Evolutionary conservation across 2,888 invertebrate genomes (phyloP), one percentile per base, ranked within the genome.

Genomic region (Anticlea derivata): DNA sequence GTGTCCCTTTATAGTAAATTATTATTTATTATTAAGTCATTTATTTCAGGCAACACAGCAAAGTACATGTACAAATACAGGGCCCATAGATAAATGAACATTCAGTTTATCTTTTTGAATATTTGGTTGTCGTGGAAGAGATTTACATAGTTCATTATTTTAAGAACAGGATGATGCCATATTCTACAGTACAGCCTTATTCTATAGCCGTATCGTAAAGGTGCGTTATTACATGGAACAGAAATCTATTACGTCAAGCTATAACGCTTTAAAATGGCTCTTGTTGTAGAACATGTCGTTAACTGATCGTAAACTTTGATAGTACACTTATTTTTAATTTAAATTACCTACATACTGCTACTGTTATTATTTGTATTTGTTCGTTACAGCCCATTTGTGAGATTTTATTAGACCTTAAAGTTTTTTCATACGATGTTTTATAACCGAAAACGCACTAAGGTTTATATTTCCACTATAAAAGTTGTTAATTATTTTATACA

Each of bases 241-340:
- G 17, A 43, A 44, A 34, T 34, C 10, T 34, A 24, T 34, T 44
- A 43, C 43, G 2, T 43, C 12, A 5, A 6, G 17, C 17, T 17
- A 17, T 4, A n/a, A n/a, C 4, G 17, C 4, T 17, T 17, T 17
- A 17, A 3, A 17, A 17, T 17, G 2, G 17, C 6, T 31, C 8
- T 24, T 2, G 13, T 8, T 8, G 17, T 44, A 23, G 2, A 41
- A 31, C 31, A n/a, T 31, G 31, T 31, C 23, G 31, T 34, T 7
- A 26, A 8, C 6, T 34, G 24, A 24, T 34, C 34, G 23, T 44
- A 20, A 44, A 44, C 26, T 26, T 13, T 17, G 26, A 11, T 44
- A 6, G 11, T 34, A 34, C 23, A 22, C 11, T 29, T 11, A 20
- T 4, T 44, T 26, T 4, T 33, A 20, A 44, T 44, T 44, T 24